Base-by-base conservation (phyloP, 2,113 vertebrate species). In the Sturnira hondurensis region DNA sequence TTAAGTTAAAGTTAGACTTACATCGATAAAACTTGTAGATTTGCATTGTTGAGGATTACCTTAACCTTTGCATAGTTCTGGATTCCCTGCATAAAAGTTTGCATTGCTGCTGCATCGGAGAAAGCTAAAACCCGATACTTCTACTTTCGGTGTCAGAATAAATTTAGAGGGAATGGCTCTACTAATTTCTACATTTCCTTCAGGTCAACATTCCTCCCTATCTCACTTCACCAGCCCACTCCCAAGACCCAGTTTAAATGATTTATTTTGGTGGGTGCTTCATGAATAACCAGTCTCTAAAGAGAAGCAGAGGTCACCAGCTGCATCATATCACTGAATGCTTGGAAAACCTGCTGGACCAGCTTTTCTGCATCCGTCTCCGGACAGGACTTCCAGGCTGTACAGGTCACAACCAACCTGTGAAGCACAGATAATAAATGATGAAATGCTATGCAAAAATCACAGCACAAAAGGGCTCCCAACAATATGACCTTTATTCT, bases 331-430 rank as follows among this genome's bases (percentile, higher is more conserved):
- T 99, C 99, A 22, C 99, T 98, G 89, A 99, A 97, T 85, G 98
- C 99, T 88, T 92, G 97, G 95, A 98, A 98, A 86, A 98, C 87
- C 78, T 86, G 98, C 96, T 98, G 98, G 93, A 99, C 99, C 3
- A 99, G 97, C 10, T 98, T 95, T 83, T 98, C 98, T 0, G 99
- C 99, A 54, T 99, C 98, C 0, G 99, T 99, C 95, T 99, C 98
- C 24, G 93, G 99, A 96, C 98, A 99, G 0, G 99, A 99, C 17
- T 99, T 99, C 99, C 99, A 99, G 13, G 99, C 97, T 13, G 98
- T 96, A 94, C 99, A 98, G 50, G 96, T 97, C 54, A 97, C 78
- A 67, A 99, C 54, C 0, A 99, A 99, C 98, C 99, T 99, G 93
- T 2, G 90, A 78, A 91, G 70, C 52, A 84, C 7, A 96, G 85